Base-by-base conservation (phyloP, 2,797 vertebrate genomes). In the Agapornis canus region DNA sequence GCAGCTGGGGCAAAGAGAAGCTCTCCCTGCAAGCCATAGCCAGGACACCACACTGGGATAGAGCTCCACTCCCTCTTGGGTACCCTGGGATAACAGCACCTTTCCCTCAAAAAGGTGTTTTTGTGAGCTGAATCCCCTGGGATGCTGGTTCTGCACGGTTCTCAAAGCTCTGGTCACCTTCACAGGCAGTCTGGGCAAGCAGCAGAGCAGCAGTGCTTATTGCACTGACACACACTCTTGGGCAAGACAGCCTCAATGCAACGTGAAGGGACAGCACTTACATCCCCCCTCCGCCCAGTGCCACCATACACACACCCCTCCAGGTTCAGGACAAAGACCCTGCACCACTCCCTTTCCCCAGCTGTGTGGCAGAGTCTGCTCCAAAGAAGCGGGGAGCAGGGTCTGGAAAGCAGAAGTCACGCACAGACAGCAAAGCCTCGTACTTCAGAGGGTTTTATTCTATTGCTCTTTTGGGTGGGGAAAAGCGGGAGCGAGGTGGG, bases 401-500 rank as follows among this genome's bases (percentile, higher is more conserved):
- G 40, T 45, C 43, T 85, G 57, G 45, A 60, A 77, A 54, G 49
- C 71, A 87, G 80, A 83, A 29, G 9, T 51, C 47, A 29, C 0
- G 4, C 18, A 31, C 4, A 11, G 57, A 35, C 78, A 73, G 82
- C 79, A 90, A 87, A 64, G 66, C 54, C 72, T 85, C 16, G 0
- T 54, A 6, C n/a, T 95, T 89, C n/a, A 21, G 49, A 90, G 80
- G 32, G 43, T 78, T 78, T n/a, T 22, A 56, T 69, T 86, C 83
- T 86, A 63, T 89, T 92, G 56, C 87, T 90, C 6, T 57, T 80
- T 39, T 79, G 81, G 89, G 59, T 70, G 91, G 82, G 29, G 71
- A n/a, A 78, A 84, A 94, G 81, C 7, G 4, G 63, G 76, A 85
- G 54, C 89, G 86, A 94, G 94, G 90, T 80, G 76, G 64, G 57